Percentiles rank a stretch among this genome's conserved stretches.
Conservation (phyloP, 1,140 invertebrate species). For the Aricia agestis region DNA sequence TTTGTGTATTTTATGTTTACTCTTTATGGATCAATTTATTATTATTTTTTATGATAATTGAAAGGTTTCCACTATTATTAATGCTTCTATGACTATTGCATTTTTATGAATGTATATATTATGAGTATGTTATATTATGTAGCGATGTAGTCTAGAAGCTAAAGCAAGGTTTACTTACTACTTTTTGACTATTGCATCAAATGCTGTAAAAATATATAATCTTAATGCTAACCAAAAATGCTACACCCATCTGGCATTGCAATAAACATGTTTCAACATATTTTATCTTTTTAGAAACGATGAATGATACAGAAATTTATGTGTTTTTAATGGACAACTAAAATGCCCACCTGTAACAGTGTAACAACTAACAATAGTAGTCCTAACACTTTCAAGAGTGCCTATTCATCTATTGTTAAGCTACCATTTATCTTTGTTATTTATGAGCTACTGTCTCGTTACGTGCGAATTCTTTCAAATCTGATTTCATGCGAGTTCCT, state of each 20-base stretch:
- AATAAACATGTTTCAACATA: too few relatives aligned
- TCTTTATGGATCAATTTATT: neutral
- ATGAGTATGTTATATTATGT: too few relatives aligned
- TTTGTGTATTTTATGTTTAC: conserved; percentile 23
- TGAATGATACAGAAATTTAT: conserved; percentile 24
- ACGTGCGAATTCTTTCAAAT: conserved; percentile 58
- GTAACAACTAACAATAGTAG: neutral
- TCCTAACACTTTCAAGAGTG: conserved; percentile 46
- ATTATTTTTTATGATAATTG: neutral
- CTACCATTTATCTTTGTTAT: conserved; percentile 71
- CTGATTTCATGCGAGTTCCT: conserved; percentile 31
- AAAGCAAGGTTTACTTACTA: neutral
- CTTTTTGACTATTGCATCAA: neutral
- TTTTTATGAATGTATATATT: too few relatives aligned
- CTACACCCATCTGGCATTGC: neutral
- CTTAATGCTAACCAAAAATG: too few relatives aligned
- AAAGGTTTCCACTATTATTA: neutral
- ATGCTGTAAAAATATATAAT: too few relatives aligned
- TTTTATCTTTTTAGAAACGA: neutral
- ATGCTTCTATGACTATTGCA: neutral
- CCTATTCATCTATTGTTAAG: conserved; percentile 69
- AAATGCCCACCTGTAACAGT: conserved; percentile 47
- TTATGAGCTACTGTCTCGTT: conserved; percentile 65
- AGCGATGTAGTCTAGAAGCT: neutral
- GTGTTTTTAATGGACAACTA: conserved; percentile 48